Base-by-base conservation (phyloP, 1,140 invertebrate genomes). In the fruit fly (Drosophila melanogaster) region DNA sequence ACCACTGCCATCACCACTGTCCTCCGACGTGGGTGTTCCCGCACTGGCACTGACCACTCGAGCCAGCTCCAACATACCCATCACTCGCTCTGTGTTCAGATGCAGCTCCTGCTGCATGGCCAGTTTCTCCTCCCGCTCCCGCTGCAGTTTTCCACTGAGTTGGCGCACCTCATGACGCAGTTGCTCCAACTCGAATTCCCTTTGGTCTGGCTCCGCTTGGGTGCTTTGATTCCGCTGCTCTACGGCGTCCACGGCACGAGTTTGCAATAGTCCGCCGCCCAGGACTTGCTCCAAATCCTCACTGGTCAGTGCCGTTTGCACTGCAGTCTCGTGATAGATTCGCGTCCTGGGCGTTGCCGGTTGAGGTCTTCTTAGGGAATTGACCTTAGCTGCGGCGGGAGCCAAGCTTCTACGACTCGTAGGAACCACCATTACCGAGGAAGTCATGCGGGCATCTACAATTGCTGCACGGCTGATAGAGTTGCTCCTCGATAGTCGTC, bases 241-340 rank as follows among this genome's bases (percentile, higher is more conserved):
- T 1, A 92, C 90, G 7, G 92, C 91, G 14, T 93, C 93, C 3
- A 94, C 77, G 3, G 92, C 85, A 3, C 93, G 55, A 0, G 78
- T 90, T 4, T 91, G 75, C 24, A 79, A 53, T 4, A 94, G 81
- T 0, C 95, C 84, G 0, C 91, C 96, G 0, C 94, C 93, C 35
- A 96, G 92, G 17, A 95, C 95, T 11, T 95, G 94, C 44, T 96
- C 95, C 12, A 97, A 93, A 81, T 97, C 96, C 1, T 92, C 87
- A 41, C 94, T 94, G 0, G 95, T 94, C 22, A 97, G 90, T 7
- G 95, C 95, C 0, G 96, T 97, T 84, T 97, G 96, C 4, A 94
- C 93, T 14, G 93, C 93, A 0, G 93, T 95, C 92, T 97, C 96
- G 64, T 96, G 96, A 87, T 96, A 97, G 60, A 97, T 97, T 75